Base-by-base conservation (phyloP, 2,797 vertebrate genomes). In the Gallinago nigripennis region DNA sequence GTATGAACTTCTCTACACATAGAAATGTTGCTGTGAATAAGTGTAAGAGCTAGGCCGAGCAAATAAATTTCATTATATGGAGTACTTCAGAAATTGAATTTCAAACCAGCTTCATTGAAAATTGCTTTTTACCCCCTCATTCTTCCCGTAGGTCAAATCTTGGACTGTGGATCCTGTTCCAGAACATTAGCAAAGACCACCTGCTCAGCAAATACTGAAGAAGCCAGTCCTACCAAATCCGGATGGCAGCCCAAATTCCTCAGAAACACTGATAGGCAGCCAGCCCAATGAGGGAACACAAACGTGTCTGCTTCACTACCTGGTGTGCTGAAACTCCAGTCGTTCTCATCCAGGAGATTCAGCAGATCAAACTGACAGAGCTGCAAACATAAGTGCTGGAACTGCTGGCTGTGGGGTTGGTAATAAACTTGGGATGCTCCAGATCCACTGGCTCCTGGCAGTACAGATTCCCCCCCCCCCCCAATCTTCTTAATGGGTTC, bases 41-140 rank as follows among this genome's bases (percentile, higher is more conserved):
- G 48, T 66, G 6, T 35, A 81, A 57, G 13, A 56, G 8, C 46
- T 63, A 48, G 48, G 69, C 51, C 63, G 18, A 75, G 28, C 39
- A 86, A 82, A 24, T 2, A 83, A 80, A 61, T 76, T 73, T 14
- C 46, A 16, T 56, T 70, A n/a, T 12, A 31, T 2, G 2, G 24
- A 28, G 8, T 50, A 54, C 17, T 75, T 83, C 45, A 75, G n/a
- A 60, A 83, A 17, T 0, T n/a, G 13, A 12, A 69, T 86, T 91
- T 92, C 21, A 86, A 75, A 51, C 11, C 14, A 79, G 5, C 6
- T 54, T 86, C 19, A 54, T 1, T 37, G 27, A 31, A 82, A 76
- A 57, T 11, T 46, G 2, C 5, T 75, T 56, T 21, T 41, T 1
- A 2, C 12, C 2, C 2, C 4, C 11, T 28, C 8, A 12, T 17